Percentiles rank a stretch among this genome's conserved stretches.
These are phyloP conservation scores for Danio choprae DNA, from an alignment of 2,797 vertebrate species.

Conservation along the genomic window DNA sequence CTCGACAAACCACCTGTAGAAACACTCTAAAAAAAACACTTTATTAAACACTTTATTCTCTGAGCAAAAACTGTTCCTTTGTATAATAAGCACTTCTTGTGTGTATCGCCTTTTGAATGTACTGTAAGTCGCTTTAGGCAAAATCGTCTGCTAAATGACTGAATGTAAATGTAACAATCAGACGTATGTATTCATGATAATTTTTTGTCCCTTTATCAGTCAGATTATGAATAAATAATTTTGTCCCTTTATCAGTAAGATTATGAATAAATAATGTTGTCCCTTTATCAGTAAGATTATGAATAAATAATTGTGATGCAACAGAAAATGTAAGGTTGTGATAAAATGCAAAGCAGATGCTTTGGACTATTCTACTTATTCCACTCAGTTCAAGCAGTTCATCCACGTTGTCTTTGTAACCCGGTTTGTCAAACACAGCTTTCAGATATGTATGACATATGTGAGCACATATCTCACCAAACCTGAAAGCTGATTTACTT, in stretches of 20 bases:
- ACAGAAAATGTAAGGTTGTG: neutral
- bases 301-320: neutral
- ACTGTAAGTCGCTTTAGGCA: too few species aligned
- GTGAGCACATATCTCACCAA: neutral
- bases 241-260: neutral
- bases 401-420: neutral
- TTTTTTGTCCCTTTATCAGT: neutral
- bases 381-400: neutral
- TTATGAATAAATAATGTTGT: neutral
- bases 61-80: too few species aligned
- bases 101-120: too few species aligned
- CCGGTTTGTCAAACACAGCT: neutral
- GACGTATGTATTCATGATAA: neutral
- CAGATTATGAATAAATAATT: neutral
- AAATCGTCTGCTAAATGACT: too few species aligned
- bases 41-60: too few species aligned
- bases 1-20: too few species aligned
- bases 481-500: neutral
- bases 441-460: neutral
- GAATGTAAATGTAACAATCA: too few species aligned
- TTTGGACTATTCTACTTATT: too few species aligned
- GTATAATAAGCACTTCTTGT: too few species aligned
- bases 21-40: too few species aligned
- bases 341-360: neutral
- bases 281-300: neutral